Conservation (phyloP, 2,888 invertebrate genomes). For the Drosophila ochracea region DNA sequence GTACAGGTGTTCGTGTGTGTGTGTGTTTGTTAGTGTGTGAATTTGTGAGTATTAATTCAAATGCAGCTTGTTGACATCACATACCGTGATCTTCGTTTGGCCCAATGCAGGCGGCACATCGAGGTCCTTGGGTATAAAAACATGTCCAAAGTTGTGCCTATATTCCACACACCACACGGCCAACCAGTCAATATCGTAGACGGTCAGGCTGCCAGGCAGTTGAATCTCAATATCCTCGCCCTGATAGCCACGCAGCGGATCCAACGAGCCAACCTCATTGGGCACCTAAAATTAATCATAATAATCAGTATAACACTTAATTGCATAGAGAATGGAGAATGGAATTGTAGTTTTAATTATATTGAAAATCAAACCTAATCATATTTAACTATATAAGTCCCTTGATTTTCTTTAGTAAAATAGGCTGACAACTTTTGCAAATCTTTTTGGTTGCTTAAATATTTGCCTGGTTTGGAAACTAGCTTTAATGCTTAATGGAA, state of each 20-base stretch:
- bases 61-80: slow-evolving; percentile 62
- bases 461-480: not conserved
- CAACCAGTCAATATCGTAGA: slow-evolving; percentile 96
- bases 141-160: slow-evolving; percentile 95
- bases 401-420: not conserved
- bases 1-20: slow-evolving; percentile 41
- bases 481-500: not conserved
- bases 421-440: not conserved
- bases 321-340: not conserved
- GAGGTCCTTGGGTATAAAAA: slow-evolving; percentile 93
- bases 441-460: not conserved
- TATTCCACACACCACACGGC: slow-evolving; percentile 96
- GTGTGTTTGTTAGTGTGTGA: slow-evolving; percentile 7
- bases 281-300: slow-evolving; percentile 87
- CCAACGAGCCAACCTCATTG: slow-evolving; percentile 93
- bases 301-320: not conserved
- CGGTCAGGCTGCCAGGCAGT: slow-evolving; percentile 92
- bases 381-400: not conserved
- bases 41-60: not conserved
- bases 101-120: slow-evolving; percentile 96
- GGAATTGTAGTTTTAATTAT: not conserved
- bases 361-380: not conserved
- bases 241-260: slow-evolving; percentile 93
- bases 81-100: slow-evolving; percentile 95
- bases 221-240: slow-evolving; percentile 97